These are phyloP conservation scores for Hedya salicella DNA, from an alignment of 2,888 invertebrate genomes.

Conservation along the genomic window DNA sequence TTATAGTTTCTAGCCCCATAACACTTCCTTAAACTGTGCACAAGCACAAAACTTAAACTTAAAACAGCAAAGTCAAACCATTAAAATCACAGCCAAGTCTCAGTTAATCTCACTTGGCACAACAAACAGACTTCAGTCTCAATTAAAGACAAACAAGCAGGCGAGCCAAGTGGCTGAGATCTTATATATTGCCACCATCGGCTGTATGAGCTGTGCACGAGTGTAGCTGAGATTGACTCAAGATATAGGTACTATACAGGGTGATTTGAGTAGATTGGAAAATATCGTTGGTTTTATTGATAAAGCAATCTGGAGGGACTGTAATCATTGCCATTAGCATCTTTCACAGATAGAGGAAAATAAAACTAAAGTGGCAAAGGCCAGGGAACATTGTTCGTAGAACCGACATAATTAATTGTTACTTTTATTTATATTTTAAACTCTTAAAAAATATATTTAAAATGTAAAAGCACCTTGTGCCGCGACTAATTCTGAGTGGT, in stretches of 20 bases:
- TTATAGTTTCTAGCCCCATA: conserved; percentile 13
- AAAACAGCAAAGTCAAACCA: conserved; percentile 38
- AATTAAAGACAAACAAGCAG: conserved; percentile 39
- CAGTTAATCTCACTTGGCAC: conserved; percentile 42
- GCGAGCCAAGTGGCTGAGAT: conserved; percentile 31
- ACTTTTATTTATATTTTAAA: no score
- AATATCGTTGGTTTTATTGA: no score
- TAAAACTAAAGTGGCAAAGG: no score
- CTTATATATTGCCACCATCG: conserved; percentile 5
- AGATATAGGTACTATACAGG: neutral
- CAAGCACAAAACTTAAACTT: conserved; percentile 24
- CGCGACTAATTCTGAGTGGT: no score
- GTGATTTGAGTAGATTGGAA: neutral
- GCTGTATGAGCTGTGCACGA: neutral
- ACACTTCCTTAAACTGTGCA: conserved; percentile 9
- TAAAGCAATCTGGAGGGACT: no score
- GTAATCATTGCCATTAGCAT: no score
- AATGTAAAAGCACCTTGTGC: no score
- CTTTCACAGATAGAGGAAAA: no score
- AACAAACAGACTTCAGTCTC: conserved; percentile 38
- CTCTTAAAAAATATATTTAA: no score
- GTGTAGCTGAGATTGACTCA: conserved; percentile 4
- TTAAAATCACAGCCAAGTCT: conserved; percentile 44
- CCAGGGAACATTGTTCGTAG: no score
- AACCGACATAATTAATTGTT: no score